Evolutionary conservation across 2,888 invertebrate species (phyloP), one percentile per base, ranked within the genome.

Genomic region (Leptopilina syphax): DNA sequence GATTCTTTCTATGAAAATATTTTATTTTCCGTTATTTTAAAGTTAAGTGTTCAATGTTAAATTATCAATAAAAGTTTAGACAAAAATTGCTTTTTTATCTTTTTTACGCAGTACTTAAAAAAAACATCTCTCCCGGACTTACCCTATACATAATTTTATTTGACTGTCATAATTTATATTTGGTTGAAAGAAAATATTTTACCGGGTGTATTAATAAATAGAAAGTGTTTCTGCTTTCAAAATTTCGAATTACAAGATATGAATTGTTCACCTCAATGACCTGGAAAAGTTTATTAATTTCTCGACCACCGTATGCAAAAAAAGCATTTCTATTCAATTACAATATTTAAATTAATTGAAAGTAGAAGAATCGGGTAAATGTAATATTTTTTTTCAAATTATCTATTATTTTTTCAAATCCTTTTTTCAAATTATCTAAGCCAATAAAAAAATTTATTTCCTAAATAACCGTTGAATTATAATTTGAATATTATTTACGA

Each of bases 211-310:
- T 73, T 4, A 34, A 73, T 54, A 34, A 13, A 13, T 27, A 9
- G 24, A 70, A 70, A 54, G 9, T 54, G 50, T 57, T 13, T n/a
- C n/a, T 8, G 34, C 73, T 57, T 57, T 57, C 57, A 73, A 34
- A 57, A 57, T 54, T 73, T 73, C 54, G 54, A 73, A 24, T 73
- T 73, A 73, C 54, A 54, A 9, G 70, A 57, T 34, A 9, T 73
- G 54, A 34, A 73, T 27, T 73, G 34, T 54, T 73, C 70, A 73
- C 54, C 70, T 73, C 54, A 4, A 5, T 54, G 70, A 73, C 70
- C 70, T 73, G 34, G 54, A n/a, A 73, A 73, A 50, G n/a, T n/a
- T 9, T 4, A 50, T 54, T 57, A 73, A 73, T 73, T 54, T 57
- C 73, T 10, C n/a, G n/a, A n/a, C 7, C 4, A n/a, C 57, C 5